Conservation (phyloP, 2,797 vertebrate genomes). For the Champsocephalus gunnari region DNA sequence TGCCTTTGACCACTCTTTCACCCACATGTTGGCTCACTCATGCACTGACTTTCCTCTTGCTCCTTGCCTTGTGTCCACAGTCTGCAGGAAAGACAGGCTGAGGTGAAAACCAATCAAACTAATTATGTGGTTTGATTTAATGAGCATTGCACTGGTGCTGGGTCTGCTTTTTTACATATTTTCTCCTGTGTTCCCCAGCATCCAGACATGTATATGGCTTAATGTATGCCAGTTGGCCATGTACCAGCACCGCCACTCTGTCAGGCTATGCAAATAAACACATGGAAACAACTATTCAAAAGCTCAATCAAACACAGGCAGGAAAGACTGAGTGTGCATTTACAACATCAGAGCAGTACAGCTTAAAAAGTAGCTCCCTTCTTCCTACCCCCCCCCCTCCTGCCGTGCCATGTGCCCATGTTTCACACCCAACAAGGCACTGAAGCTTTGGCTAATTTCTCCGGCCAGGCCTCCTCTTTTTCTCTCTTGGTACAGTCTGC, state of each 20-base stretch:
- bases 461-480: conserved; percentile 54
- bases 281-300: conserved; percentile 32
- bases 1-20: conserved; percentile 71
- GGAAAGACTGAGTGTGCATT: conserved; percentile 1
- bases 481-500: conserved; percentile 61
- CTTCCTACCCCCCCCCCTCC: conserved; percentile 13
- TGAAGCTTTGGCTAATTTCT: conserved; percentile 66
- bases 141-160: conserved; percentile 6
- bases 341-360: conserved; percentile 2
- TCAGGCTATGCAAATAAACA: conserved; percentile 55
- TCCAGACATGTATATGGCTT: conserved; percentile 44
- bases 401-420: conserved; percentile 36
- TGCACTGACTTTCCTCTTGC: conserved; percentile 72
- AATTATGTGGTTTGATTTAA: conserved; percentile 26
- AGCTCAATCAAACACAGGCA: conserved; percentile 28
- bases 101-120: conserved; percentile 24
- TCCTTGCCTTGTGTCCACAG: conserved; percentile 66
- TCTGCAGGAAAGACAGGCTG: conserved; percentile 24
- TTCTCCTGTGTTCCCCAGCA: conserved; percentile 20
- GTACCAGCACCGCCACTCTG: conserved; percentile 21
- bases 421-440: conserved; percentile 56
- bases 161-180: conserved; percentile 36
- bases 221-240: conserved; percentile 33
- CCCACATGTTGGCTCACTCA: conserved; percentile 63
- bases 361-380: conserved; percentile 14